Conservation (phyloP, 2,797 vertebrate genomes). For the Gymnoscopelus microlampas region DNA sequence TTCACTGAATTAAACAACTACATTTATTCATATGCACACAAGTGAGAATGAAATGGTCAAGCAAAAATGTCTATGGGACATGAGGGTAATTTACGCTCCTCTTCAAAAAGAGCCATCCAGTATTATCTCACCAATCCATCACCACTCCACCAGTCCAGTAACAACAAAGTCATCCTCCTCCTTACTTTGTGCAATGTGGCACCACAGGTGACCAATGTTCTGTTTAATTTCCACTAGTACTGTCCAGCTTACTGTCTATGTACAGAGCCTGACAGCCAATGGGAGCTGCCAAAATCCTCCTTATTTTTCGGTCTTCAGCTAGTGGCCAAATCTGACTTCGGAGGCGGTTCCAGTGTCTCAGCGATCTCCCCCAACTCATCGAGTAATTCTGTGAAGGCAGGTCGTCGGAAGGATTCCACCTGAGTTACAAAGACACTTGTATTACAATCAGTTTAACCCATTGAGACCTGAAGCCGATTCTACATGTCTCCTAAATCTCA, state of each 20-base stretch:
- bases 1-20: conserved; percentile 13
- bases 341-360: conserved; percentile 78
- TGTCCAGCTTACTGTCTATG: conserved; percentile 42
- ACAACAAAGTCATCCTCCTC: background rate
- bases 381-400: conserved; percentile 86
- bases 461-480: too few species aligned
- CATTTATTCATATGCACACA: conserved; percentile 29
- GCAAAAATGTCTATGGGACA: conserved; percentile 25
- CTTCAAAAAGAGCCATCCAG: conserved; percentile 11
- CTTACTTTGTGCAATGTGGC: conserved; percentile 8
- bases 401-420: conserved; percentile 88
- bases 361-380: conserved; percentile 84
- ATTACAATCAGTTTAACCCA: too few species aligned
- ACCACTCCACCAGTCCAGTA: conserved; percentile 13
- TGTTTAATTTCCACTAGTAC: conserved; percentile 4
- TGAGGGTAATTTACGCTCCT: conserved; percentile 5
- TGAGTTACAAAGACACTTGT: conserved; percentile 41
- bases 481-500: too few species aligned
- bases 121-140: background rate
- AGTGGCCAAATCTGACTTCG: conserved; percentile 62
- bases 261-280: background rate
- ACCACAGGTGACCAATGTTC: conserved; percentile 16
- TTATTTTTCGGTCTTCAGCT: conserved; percentile 60
- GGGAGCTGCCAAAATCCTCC: conserved; percentile 1
- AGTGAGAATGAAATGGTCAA: conserved; percentile 21